Evolutionary conservation across 1,140 invertebrate genomes (phyloP).

Genomic region (Diuraphis noxia): DNA sequence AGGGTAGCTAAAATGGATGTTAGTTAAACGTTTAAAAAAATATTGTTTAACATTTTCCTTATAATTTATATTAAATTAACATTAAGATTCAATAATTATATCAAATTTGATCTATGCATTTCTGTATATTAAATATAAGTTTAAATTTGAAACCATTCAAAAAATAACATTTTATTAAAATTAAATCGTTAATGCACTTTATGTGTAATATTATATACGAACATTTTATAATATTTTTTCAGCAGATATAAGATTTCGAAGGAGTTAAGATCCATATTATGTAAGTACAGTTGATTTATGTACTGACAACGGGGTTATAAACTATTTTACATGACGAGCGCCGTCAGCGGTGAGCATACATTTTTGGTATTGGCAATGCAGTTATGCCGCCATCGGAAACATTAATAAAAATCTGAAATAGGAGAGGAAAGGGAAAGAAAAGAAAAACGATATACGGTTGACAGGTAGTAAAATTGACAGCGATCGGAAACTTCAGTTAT

Average conservation of each 20-base stretch:
- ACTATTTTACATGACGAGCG: slow-evolving; percentile 33
- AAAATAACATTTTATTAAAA: background rate
- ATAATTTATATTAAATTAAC: background rate
- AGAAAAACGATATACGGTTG: slow-evolving; percentile 6
- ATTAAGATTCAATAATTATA: background rate
- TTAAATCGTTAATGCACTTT: background rate
- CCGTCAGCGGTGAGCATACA: background rate
- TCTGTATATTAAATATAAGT: background rate
- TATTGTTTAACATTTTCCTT: background rate
- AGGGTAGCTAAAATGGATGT: background rate
- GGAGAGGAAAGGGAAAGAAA: background rate
- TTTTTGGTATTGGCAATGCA: background rate
- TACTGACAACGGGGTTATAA: background rate
- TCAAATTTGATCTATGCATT: background rate
- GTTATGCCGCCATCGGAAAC: background rate
- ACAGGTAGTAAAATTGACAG: slow-evolving; percentile 35
- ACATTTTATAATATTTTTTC: background rate
- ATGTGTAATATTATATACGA: background rate
- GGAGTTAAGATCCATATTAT: background rate
- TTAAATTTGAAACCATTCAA: background rate
- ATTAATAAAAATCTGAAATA: slow-evolving; percentile 31
- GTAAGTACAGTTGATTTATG: background rate
- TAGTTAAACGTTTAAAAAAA: too few species aligned
- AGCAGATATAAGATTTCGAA: background rate
- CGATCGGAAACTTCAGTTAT: slow-evolving; percentile 14